Evolutionary conservation across 2,113 vertebrate species (phyloP), one percentile per base, ranked within the genome.

Genomic region (Noturus placidus): DNA sequence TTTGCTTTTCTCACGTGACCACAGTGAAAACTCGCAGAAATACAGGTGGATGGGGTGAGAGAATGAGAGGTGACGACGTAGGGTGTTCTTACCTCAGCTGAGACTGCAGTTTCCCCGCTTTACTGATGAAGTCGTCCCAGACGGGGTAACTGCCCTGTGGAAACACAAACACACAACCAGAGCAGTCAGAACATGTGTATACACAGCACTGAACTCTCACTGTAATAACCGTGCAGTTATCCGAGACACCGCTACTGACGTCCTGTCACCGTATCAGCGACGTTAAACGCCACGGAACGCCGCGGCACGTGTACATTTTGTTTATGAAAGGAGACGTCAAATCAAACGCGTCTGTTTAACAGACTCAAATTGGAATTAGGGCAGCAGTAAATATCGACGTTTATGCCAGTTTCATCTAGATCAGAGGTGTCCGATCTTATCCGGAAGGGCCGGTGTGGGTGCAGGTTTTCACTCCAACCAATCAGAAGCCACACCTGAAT

Each of bases 41-140:
- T 33, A 69, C 30, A 33, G 7, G 20, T 42, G 69, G 33, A 35
- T 19, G 27, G 77, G 33, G 22, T 11, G 27, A 33, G 11, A 81
- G 1, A 57, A 17, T 30, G 69, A 76, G 22, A 22, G 56, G 65
- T 13, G 80, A 86, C 7, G 52, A 38, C 2, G 79, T 25, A 17
- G 38, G 30, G 42, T 6, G 5, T 19, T 82, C 94, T 95, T 87
- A 96, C 96, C 95, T 96, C 86, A 96, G 92, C 85, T 96, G 96
- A 0, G 95, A 95, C 93, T 96, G 96, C 72, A 96, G 93, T 92
- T 96, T 96, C 57, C 94, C 93, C 0, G 95, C 96, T 92, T 96
- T 96, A 92, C 90, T 95, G 93, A 95, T 95, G 89, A 96, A 96
- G 89, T 96, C 96, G 84, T 96, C 96, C 96, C 96, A 96, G 89